Percentiles rank a stretch among this genome's conserved stretches.
These are phyloP conservation scores for Poicephalus gulielmi DNA, from an alignment of 2,113 vertebrate genomes.

Conservation along the genomic window DNA sequence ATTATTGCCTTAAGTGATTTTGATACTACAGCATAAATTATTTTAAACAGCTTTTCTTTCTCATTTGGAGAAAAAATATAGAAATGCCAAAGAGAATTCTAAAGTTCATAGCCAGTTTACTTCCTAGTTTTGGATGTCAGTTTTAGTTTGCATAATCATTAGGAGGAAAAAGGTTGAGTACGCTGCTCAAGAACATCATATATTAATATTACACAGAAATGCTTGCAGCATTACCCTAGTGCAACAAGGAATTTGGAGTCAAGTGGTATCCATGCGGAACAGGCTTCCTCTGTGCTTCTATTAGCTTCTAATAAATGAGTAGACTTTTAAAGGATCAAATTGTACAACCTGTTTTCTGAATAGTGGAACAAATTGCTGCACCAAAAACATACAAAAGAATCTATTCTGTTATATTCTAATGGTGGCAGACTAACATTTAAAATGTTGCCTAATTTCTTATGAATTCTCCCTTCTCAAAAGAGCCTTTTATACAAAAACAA, in stretches of 20 bases:
- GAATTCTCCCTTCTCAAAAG: background rate
- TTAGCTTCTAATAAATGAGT: background rate
- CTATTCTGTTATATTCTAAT: background rate
- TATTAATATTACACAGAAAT: background rate
- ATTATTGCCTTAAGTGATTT: slow-evolving; percentile 26
- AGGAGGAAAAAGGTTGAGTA: background rate
- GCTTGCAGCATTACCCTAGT: background rate
- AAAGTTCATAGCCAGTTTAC: slow-evolving; percentile 11
- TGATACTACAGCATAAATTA: background rate
- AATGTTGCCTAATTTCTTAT: background rate
- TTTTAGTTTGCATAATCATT: slow-evolving; percentile 11
- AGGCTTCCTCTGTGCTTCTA: background rate
- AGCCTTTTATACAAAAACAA: background rate
- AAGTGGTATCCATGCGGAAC: background rate
- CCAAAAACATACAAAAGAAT: background rate
- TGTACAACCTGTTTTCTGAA: background rate
- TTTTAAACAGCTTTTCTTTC: slow-evolving; percentile 17
- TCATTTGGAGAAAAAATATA: slow-evolving; percentile 1
- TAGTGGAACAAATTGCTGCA: background rate
- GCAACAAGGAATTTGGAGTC: background rate
- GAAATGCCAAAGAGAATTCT: slow-evolving; percentile 24
- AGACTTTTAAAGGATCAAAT: background rate
- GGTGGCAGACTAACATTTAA: background rate
- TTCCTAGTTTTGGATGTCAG: background rate
- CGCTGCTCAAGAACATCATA: background rate